Evolutionary conservation across 2,888 invertebrate genomes (phyloP), one percentile per base, ranked within the genome.

Genomic region (Gonocerus acuteangulatus): DNA sequence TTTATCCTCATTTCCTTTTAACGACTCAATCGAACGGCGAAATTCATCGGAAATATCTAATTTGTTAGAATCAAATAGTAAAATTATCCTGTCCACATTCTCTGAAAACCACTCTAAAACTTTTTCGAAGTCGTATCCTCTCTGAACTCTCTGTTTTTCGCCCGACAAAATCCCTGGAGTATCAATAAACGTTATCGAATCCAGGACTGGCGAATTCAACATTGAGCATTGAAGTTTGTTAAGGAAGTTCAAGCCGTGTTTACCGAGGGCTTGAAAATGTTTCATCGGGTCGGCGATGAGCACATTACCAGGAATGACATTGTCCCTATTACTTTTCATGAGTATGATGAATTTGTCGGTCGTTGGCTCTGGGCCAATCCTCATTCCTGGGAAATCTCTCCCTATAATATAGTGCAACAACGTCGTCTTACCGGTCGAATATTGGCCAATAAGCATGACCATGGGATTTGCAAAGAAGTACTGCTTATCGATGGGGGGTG

Each of bases 41-140:
- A 84, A 84, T 70, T 84, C 84, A 72, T 84, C 83, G 1, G 82
- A 82, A 69, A 84, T 84, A 71, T 84, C 84, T 63, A 84, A 72
- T 70, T 84, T 84, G 72, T 84, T 82, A 2, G 83, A 83, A 73
- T 84, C 83, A 72, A 84, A 84, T 3, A 84, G 72, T 11, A 84
- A 74, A 67, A 84, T 79, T 62, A 83, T 84, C 67, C 83, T 73
- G 70, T 84, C 83, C 1, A 82, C 83, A 60, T 83, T 72, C 69
- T 84, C 83, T 1, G 83, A 83, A 71, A 84, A 82, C 83, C 83
- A 84, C 71, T 83, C 82, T 36, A 84, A 72, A 22, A 84, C 48
- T 18, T 21, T 21, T 48, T 48, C 78, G 71, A 84, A 84, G 69
- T 83, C 82, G 71, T 82, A 82, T 1, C 83, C 83, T 56, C 83